These are phyloP conservation scores for Uromys caudimaculatus DNA, from an alignment of 2,797 vertebrate genomes.

Conservation along the genomic window DNA sequence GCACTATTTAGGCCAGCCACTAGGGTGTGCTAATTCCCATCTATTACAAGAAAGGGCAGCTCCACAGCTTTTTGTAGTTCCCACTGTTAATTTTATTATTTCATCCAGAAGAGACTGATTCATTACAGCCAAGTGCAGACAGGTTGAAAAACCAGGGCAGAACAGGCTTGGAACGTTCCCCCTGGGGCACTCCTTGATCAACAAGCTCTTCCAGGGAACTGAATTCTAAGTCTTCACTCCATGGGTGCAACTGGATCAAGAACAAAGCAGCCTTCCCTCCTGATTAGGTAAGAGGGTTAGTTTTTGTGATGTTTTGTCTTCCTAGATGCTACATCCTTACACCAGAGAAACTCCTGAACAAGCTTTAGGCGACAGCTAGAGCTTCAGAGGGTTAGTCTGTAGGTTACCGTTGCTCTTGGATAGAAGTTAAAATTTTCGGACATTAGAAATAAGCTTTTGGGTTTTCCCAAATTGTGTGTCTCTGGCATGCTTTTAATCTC, in stretches of 20 bases:
- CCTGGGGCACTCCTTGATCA: not conserved
- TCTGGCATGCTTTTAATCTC: not conserved
- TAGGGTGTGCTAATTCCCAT: not conserved
- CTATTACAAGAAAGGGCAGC: not conserved
- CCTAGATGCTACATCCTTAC: not conserved
- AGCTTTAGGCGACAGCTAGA: not conserved
- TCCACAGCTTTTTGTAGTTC: not conserved
- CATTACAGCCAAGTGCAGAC: not conserved
- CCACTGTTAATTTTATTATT: not conserved
- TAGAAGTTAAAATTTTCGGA: slow-evolving; percentile 3
- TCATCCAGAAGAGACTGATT: not conserved
- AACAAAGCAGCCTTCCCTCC: not conserved
- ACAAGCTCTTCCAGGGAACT: not conserved
- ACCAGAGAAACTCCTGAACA: not conserved
- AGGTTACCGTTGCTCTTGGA: not conserved
- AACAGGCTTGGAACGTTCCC: not conserved
- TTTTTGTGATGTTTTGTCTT: not conserved
- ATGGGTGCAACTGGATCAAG: not conserved
- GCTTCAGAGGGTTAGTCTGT: not conserved
- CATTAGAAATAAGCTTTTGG: slow-evolving; percentile 34
- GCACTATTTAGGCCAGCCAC: not conserved
- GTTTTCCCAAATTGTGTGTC: not conserved
- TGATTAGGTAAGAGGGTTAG: not conserved
- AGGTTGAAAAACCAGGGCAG: not conserved
- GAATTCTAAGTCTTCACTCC: not conserved